A percentile compares a stretch with the other conserved stretches of the same genome.
These are phyloP conservation scores for Diplodus sargus DNA, from an alignment of 2,797 vertebrate genomes.

Conservation along the genomic window DNA sequence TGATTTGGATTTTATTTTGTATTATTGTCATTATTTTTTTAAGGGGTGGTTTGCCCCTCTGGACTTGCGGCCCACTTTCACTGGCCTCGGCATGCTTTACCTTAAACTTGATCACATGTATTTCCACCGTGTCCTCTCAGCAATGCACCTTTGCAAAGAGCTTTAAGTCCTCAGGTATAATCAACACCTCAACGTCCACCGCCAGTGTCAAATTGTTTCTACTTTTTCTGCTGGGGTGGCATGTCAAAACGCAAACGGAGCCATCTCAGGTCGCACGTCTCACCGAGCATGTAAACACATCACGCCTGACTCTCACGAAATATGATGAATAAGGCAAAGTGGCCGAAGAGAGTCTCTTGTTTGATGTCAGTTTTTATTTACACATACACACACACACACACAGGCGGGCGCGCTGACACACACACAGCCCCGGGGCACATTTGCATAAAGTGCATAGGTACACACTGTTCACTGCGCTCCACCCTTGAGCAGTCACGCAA, in stretches of 20 bases:
- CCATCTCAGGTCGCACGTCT: background rate
- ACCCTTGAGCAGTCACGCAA: conserved; percentile 68
- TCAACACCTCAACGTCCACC: no score
- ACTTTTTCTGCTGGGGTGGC: background rate
- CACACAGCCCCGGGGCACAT: conserved; percentile 43
- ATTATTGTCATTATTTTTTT: conserved; percentile 24
- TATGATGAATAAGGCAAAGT: conserved; percentile 45
- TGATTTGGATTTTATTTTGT: conserved; percentile 31
- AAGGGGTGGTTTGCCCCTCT: conserved; percentile 21
- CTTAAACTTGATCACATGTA: background rate
- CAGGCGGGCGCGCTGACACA: conserved; percentile 14
- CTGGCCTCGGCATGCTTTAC: conserved; percentile 8
- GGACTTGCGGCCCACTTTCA: conserved; percentile 40
- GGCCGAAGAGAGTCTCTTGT: conserved; percentile 4
- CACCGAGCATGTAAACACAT: background rate
- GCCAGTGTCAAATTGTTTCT: no score
- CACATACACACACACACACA: conserved; percentile 36
- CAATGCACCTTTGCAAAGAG: background rate
- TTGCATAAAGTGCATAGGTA: conserved; percentile 64
- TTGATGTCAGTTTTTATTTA: conserved; percentile 45
- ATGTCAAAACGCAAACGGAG: background rate
- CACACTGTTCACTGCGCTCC: conserved; percentile 49
- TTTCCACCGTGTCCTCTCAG: background rate
- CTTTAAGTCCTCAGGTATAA: background rate
- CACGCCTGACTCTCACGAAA: conserved; percentile 23